phyloP scores from a whole-genome alignment of 2,797 vertebrate genomes.

The Myripristis jacobus region DNA sequence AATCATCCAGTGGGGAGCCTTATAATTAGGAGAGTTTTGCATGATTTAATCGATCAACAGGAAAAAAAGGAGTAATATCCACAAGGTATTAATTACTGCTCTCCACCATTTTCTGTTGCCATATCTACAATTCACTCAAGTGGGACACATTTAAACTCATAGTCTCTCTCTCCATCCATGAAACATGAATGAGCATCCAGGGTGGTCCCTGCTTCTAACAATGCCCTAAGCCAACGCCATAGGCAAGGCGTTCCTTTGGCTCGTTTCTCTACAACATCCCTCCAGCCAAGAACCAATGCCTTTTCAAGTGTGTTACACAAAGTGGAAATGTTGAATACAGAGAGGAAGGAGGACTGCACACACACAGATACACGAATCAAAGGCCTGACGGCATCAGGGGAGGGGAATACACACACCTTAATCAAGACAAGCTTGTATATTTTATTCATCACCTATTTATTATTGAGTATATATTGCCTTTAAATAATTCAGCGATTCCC shows the following conservation, averaged over 20 bases:
- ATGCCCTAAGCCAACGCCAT: slow-evolving; percentile 78
- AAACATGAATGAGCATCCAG: slow-evolving; percentile 81
- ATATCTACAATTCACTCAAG: slow-evolving; percentile 66
- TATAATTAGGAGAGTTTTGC: slow-evolving; percentile 82
- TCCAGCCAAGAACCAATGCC: slow-evolving; percentile 74
- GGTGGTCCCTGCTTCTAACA: slow-evolving; percentile 78
- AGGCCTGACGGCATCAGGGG: slow-evolving; percentile 71
- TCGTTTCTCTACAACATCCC: slow-evolving; percentile 75
- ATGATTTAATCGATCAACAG: slow-evolving; percentile 81
- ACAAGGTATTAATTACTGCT: slow-evolving; percentile 82
- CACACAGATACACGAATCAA: slow-evolving; percentile 75
- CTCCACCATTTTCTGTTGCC: slow-evolving; percentile 62
- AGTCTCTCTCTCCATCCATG: slow-evolving; percentile 58
- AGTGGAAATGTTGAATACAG: slow-evolving; percentile 81
- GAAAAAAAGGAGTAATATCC: slow-evolving; percentile 71
- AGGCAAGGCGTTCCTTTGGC: slow-evolving; percentile 77
- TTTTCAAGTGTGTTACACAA: slow-evolving; percentile 80
- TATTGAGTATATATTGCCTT: slow-evolving; percentile 79
- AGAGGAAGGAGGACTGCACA: slow-evolving; percentile 74
- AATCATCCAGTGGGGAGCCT: slow-evolving; percentile 66
- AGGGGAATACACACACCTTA: slow-evolving; percentile 80
- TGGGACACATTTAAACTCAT: slow-evolving; percentile 68
- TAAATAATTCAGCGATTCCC: slow-evolving; percentile 78
- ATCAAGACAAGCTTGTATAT: slow-evolving; percentile 81
- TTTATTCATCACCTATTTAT: slow-evolving; percentile 82